These are phyloP conservation scores for Hetaerina titia DNA, from an alignment of 2,888 invertebrate species.

Conservation along the genomic window DNA sequence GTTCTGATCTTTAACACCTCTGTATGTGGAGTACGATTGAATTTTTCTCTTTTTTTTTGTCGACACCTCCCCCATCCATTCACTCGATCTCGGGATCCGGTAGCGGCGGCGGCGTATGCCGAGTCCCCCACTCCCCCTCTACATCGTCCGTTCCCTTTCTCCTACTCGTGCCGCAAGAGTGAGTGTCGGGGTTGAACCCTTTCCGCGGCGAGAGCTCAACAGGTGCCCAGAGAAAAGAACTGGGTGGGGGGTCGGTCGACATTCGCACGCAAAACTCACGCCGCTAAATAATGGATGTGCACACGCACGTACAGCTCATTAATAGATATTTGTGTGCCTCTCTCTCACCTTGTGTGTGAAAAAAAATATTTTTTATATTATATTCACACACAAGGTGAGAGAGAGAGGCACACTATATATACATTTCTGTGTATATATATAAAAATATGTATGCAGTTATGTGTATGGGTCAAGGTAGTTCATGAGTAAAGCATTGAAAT, in stretches of 20 bases:
- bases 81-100: neutral
- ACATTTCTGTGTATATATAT: no score
- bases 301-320: no score
- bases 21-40: neutral
- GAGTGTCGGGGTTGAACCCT: neutral
- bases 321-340: no score
- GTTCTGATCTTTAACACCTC: neutral
- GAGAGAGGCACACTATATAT: no score
- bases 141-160: neutral
- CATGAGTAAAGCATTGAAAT: no score
- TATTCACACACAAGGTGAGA: no score
- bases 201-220: slow-evolving; percentile 16
- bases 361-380: no score
- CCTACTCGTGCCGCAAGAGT: neutral
- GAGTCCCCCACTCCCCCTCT: neutral
- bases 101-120: neutral
- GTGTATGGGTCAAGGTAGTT: no score
- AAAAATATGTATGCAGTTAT: no score
- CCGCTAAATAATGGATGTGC: no score
- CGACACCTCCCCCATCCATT: neutral
- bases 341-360: no score
- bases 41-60: neutral
- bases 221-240: slow-evolving; percentile 6
- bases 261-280: no score
- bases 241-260: neutral